Evolutionary conservation across 53 echinoderm and acorn worm species (phyloP).

Genomic region (Holothuria scabra): DNA sequence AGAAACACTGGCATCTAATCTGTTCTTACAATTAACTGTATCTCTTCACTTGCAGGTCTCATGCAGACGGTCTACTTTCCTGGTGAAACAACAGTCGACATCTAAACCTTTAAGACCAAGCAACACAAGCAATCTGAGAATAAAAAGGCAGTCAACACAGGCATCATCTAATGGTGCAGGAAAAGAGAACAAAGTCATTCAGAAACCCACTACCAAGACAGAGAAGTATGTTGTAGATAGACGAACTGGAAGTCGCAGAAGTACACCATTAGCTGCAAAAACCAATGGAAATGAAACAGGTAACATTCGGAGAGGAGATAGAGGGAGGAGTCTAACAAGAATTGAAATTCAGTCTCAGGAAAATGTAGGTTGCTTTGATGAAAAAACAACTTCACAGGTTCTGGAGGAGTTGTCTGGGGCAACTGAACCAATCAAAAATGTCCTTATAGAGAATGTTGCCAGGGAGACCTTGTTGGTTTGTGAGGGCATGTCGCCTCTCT

Average conservation of each 20-base stretch:
- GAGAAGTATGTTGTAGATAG: no score
- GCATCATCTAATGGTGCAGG: background rate
- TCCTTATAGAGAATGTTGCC: constrained; percentile 52
- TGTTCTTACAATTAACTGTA: no score
- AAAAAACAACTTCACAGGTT: constrained; percentile 44
- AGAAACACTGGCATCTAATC: no score
- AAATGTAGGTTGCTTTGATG: background rate
- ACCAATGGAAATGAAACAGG: no score
- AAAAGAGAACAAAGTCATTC: constrained; percentile 4
- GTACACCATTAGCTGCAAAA: no score
- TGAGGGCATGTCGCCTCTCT: constrained; percentile 81
- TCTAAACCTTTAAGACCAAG: background rate
- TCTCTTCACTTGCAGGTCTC: background rate
- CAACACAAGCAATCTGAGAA: background rate
- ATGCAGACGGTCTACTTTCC: constrained; percentile 32
- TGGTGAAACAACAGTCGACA: constrained; percentile 11
- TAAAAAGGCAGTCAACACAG: background rate
- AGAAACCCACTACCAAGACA: no score
- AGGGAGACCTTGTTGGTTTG: constrained; percentile 76
- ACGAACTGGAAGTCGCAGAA: no score
- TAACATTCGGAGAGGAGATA: no score
- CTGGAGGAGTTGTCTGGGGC: constrained; percentile 73
- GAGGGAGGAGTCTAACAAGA: no score
- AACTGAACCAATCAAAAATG: constrained; percentile 59
- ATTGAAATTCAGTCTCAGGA: background rate